phyloP scores from a whole-genome alignment of 2,113 vertebrate species.

The Loxodonta africana region DNA sequence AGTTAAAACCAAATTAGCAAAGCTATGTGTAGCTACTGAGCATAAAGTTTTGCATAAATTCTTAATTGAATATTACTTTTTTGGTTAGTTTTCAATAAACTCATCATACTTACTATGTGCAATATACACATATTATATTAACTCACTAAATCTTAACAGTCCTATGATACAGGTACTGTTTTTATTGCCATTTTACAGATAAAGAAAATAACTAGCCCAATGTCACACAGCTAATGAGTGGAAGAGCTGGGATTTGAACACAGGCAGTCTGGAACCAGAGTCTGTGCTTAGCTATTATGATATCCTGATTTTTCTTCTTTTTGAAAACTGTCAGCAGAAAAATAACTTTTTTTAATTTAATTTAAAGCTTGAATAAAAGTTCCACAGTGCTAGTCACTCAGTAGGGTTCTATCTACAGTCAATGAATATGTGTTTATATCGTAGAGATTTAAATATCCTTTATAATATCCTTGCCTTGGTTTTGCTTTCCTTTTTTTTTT shows the following conservation, averaged over 20 bases:
- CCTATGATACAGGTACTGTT: neutral
- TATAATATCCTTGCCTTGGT: neutral
- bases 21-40: neutral
- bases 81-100: neutral
- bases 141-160: neutral
- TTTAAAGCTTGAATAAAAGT: constrained; percentile 15
- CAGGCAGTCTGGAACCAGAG: neutral
- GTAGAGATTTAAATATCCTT: neutral
- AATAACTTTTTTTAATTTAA: neutral
- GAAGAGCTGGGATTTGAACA: neutral
- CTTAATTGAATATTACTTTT: neutral
- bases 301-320: neutral
- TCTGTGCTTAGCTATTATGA: neutral
- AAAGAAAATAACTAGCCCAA: neutral
- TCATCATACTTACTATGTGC: neutral
- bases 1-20: constrained; percentile 21
- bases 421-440: neutral
- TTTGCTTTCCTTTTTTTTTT: neutral
- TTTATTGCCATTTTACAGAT: neutral
- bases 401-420: neutral
- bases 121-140: neutral
- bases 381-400: neutral
- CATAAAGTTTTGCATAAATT: neutral
- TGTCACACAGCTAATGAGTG: neutral
- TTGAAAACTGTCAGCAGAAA: neutral